phyloP scores from a whole-genome alignment of 2,888 invertebrate species.

The Ormyrus labotus region DNA sequence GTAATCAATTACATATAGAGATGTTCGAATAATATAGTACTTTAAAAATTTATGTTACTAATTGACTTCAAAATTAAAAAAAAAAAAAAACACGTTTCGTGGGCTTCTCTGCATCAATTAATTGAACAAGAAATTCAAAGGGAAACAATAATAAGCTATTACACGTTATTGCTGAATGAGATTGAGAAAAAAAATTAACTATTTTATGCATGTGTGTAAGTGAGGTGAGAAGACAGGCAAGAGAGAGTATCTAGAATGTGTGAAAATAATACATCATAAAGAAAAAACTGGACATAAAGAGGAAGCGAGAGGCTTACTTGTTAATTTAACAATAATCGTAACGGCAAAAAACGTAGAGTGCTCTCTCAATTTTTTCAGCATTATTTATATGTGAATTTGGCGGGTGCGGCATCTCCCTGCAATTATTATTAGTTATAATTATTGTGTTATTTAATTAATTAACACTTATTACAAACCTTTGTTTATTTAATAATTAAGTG shows the following conservation, averaged over 20 bases:
- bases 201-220: neutral
- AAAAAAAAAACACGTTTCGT: no score
- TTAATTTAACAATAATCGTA: conserved; percentile 29
- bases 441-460: conserved; percentile 75
- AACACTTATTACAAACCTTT: conserved; percentile 72
- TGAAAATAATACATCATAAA: no score
- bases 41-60: no score
- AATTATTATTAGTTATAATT: conserved; percentile 58
- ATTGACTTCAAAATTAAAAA: no score
- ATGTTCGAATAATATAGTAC: no score
- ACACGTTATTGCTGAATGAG: neutral
- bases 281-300: neutral
- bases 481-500: conserved; percentile 74
- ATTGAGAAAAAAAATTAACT: neutral
- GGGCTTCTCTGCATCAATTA: no score
- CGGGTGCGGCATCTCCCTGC: conserved; percentile 53
- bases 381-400: conserved; percentile 42
- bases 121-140: no score
- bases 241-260: neutral
- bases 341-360: conserved; percentile 6
- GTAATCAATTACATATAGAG: no score
- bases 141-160: no score
- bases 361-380: conserved; percentile 30
- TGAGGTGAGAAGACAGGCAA: neutral
- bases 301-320: conserved; percentile 3